Percentiles rank a stretch among this genome's conserved stretches.
These are phyloP conservation scores for Lagopus leucura DNA, from an alignment of 2,113 vertebrate genomes.

Conservation along the genomic window DNA sequence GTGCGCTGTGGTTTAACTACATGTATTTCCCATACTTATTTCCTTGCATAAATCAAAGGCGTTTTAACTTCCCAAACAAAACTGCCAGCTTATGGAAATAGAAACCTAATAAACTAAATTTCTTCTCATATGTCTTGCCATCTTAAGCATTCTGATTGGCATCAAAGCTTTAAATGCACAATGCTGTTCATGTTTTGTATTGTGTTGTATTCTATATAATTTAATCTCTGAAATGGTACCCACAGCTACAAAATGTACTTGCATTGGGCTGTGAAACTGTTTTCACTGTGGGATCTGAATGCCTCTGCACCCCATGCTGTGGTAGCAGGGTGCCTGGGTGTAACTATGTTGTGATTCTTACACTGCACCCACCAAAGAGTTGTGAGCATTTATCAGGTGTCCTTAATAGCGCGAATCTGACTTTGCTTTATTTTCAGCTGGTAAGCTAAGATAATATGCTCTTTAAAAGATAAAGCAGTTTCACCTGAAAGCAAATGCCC, in stretches of 20 bases:
- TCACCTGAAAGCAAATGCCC: constrained; percentile 25
- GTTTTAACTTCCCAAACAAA: constrained; percentile 15
- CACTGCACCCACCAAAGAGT: background rate
- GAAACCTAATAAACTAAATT: background rate
- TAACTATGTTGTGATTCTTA: background rate
- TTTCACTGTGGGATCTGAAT: constrained; percentile 19
- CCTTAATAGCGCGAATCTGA: background rate
- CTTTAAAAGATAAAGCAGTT: constrained; percentile 9
- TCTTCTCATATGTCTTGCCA: background rate
- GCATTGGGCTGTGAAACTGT: background rate
- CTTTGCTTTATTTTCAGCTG: constrained; percentile 26
- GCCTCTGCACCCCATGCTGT: constrained; percentile 17
- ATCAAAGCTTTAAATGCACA: background rate
- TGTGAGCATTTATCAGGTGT: background rate
- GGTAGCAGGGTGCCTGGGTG: constrained; percentile 32
- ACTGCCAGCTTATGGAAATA: background rate
- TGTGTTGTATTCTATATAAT: background rate
- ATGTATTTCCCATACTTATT: background rate
- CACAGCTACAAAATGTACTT: background rate
- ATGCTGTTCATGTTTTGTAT: background rate
- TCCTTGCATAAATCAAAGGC: background rate
- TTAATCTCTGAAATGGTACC: background rate
- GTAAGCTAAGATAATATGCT: constrained; percentile 4
- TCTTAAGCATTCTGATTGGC: background rate
- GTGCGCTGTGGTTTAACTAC: background rate